Evolutionary conservation across 1,140 invertebrate genomes (phyloP).

Genomic region (Anastrepha ludens): DNA sequence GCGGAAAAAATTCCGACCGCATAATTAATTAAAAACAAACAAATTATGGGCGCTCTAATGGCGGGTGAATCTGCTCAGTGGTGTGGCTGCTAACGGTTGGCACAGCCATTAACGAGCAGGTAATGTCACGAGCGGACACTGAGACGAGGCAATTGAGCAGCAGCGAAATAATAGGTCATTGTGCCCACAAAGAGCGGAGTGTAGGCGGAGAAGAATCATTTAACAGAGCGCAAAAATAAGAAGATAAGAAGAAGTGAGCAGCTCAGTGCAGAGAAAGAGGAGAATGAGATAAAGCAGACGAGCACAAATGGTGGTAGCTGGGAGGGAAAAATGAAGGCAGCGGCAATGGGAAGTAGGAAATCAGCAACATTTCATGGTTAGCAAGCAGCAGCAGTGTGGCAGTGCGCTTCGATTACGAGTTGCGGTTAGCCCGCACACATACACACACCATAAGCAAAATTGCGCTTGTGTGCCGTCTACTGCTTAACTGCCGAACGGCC

Average conservation of each 20-base stretch:
- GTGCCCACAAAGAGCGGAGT: not conserved
- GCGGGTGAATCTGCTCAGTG: constrained; percentile 21
- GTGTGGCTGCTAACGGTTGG: not conserved
- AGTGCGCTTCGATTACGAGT: too few species aligned
- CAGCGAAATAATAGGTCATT: constrained; percentile 1
- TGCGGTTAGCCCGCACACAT: too few species aligned
- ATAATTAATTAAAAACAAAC: constrained; percentile 54
- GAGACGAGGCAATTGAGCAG: not conserved
- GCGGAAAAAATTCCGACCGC: constrained; percentile 37
- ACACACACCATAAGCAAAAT: too few species aligned
- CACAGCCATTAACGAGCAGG: constrained; percentile 39
- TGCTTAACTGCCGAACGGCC: not conserved
- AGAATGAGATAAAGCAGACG: too few species aligned
- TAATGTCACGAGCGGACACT: constrained; percentile 36
- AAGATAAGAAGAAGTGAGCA: too few species aligned
- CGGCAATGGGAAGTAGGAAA: too few species aligned
- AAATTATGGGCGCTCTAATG: constrained; percentile 46
- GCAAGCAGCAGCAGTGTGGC: too few species aligned
- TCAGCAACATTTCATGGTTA: too few species aligned
- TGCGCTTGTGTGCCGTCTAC: too few species aligned
- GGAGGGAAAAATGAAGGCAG: too few species aligned
- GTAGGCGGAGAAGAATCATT: not conserved
- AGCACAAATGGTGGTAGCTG: too few species aligned
- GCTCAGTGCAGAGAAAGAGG: too few species aligned
- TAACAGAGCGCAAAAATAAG: not conserved